A percentile compares a stretch with the other conserved stretches of the same genome.
These are phyloP conservation scores for Bibio marci DNA, from an alignment of 2,888 invertebrate genomes.

Conservation along the genomic window DNA sequence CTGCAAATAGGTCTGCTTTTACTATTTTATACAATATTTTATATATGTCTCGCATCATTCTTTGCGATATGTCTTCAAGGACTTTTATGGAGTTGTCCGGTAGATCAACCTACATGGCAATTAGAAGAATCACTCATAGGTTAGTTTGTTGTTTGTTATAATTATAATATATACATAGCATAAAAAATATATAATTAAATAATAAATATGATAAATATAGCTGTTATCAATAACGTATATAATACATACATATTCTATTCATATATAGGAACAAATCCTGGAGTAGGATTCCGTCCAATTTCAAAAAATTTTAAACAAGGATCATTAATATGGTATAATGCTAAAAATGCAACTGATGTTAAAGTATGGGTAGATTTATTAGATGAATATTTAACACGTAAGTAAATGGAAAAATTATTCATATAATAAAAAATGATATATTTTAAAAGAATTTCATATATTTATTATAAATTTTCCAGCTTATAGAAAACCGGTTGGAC, in stretches of 20 bases:
- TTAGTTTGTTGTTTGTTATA: neutral
- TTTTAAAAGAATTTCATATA: neutral
- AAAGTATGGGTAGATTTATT: conserved; percentile 36
- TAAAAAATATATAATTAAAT: neutral
- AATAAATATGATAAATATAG: neutral
- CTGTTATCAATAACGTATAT: too few species aligned
- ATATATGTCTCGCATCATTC: conserved; percentile 61
- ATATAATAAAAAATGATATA: neutral
- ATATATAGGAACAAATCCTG: conserved; percentile 33
- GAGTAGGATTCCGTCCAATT: conserved; percentile 47
- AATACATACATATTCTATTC: conserved; percentile 3
- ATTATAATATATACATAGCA: too few species aligned
- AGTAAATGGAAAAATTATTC: conserved; percentile 15
- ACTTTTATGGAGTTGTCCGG: conserved; percentile 50
- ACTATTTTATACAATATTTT: conserved; percentile 78
- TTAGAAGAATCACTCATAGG: conserved; percentile 31
- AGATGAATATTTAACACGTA: conserved; percentile 39
- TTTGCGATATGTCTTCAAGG: conserved; percentile 78
- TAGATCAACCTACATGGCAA: conserved; percentile 55
- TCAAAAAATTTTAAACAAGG: conserved; percentile 35
- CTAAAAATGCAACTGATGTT: conserved; percentile 32
- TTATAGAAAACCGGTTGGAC: conserved; percentile 30
- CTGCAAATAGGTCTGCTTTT: too few species aligned
- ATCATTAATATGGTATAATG: conserved; percentile 41
- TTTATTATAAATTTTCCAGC: conserved; percentile 14